phyloP scores from a whole-genome alignment of 2,888 invertebrate species.

The Drosophila quinaria region DNA sequence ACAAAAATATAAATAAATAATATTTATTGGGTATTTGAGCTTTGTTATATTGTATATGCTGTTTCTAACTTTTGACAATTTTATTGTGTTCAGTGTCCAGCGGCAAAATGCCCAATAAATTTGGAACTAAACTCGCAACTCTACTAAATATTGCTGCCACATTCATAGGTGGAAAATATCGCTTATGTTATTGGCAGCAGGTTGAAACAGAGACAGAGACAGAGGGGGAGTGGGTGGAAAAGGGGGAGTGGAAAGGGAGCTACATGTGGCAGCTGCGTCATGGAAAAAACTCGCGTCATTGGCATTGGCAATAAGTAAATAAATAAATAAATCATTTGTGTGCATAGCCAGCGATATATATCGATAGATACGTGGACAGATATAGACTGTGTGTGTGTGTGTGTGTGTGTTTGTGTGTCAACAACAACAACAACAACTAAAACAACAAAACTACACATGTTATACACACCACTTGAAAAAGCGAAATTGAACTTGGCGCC shows the following conservation, averaged over 20 bases:
- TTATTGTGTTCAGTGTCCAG: slow-evolving; percentile 25
- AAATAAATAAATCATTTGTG: slow-evolving; percentile 78
- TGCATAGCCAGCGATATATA: slow-evolving; percentile 60
- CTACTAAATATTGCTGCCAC: slow-evolving; percentile 3
- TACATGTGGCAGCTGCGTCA: slow-evolving; percentile 74
- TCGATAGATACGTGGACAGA: slow-evolving; percentile 47
- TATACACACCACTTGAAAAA: slow-evolving; percentile 61
- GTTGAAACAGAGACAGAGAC: neutral
- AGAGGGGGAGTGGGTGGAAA: neutral
- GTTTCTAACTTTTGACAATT: neutral
- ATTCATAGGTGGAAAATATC: slow-evolving; percentile 21
- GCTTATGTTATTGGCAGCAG: slow-evolving; percentile 19
- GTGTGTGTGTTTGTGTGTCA: slow-evolving; percentile 31
- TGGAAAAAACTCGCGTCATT: slow-evolving; percentile 67
- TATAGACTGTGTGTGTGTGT: slow-evolving; percentile 9
- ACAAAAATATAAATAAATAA: too few relatives aligned
- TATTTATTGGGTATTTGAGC: slow-evolving; percentile 8
- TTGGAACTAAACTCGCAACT: slow-evolving; percentile 39
- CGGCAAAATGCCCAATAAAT: slow-evolving; percentile 50
- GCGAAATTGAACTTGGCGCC: slow-evolving; percentile 74
- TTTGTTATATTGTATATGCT: neutral
- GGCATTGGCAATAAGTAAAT: slow-evolving; percentile 76
- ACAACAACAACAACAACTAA: slow-evolving; percentile 23
- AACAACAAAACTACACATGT: slow-evolving; percentile 34
- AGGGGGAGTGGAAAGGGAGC: neutral